phyloP scores from a whole-genome alignment of 2,113 vertebrate species.

The Anas platyrhynchos region DNA sequence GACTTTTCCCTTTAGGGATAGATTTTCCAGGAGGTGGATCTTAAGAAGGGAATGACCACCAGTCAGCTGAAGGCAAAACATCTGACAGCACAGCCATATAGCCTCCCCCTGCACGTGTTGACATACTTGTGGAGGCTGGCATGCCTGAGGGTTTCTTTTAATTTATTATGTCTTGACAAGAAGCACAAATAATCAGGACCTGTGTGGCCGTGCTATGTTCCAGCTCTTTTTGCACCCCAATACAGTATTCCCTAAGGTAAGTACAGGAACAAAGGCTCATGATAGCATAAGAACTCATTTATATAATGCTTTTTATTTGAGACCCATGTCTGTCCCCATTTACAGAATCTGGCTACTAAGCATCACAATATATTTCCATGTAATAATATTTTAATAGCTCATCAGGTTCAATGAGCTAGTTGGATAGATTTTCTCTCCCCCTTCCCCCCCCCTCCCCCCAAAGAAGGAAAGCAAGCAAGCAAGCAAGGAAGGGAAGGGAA shows the following conservation, averaged over 20 bases:
- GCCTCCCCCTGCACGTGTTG: background rate
- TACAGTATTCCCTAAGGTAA: background rate
- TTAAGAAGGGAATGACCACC: constrained; percentile 40
- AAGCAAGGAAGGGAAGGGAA: too few relatives aligned
- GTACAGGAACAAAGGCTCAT: background rate
- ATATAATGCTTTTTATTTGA: background rate
- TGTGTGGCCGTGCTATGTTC: background rate
- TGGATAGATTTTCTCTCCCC: background rate
- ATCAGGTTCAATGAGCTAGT: background rate
- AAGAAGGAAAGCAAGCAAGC: too few relatives aligned
- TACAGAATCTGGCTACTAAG: background rate
- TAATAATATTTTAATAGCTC: background rate
- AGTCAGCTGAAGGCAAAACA: constrained; percentile 12
- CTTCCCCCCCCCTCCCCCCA: too few relatives aligned
- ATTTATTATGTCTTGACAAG: constrained; percentile 23
- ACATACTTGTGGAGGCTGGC: background rate
- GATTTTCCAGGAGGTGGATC: constrained; percentile 13
- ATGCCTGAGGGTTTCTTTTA: constrained; percentile 27
- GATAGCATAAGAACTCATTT: background rate
- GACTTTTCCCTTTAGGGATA: background rate
- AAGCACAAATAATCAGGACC: constrained; percentile 30
- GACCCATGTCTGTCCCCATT: background rate
- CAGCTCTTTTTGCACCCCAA: background rate
- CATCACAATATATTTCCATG: background rate
- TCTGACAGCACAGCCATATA: background rate